phyloP scores from a whole-genome alignment of 2,797 vertebrate genomes.

The Microctenopoma steveboyesi region DNA sequence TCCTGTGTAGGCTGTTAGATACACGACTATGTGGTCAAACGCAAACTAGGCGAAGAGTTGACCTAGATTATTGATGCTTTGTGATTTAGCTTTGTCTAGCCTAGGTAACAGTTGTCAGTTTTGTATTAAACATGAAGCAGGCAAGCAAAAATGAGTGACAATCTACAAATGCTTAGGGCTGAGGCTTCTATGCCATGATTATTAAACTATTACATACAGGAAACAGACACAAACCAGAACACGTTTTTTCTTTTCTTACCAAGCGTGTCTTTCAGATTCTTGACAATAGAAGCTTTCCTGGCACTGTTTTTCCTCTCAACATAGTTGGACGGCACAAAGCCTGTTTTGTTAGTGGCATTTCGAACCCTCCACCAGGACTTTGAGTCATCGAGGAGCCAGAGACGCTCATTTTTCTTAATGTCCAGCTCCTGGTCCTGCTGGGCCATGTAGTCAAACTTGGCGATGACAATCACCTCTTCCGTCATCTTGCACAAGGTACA shows the following conservation, averaged over 20 bases:
- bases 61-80: conserved; percentile 22
- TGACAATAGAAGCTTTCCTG: conserved; percentile 92
- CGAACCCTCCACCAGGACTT: conserved; percentile 95
- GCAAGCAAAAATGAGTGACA: not conserved
- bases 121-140: conserved; percentile 4
- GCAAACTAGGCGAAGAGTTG: conserved; percentile 6
- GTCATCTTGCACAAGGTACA: conserved; percentile 87
- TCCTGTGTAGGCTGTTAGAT: conserved; percentile 35
- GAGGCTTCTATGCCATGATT: not conserved
- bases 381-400: conserved; percentile 92
- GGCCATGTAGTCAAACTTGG: conserved; percentile 95
- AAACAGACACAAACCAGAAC: not conserved
- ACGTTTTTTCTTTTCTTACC: conserved; percentile 75
- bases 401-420: conserved; percentile 94
- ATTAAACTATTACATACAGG: conserved; percentile 11
- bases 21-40: conserved; percentile 51
- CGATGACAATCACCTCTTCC: conserved; percentile 94
- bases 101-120: not conserved
- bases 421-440: conserved; percentile 96
- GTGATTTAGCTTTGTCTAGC: not conserved
- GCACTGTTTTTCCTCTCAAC: conserved; percentile 94
- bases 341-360: conserved; percentile 92
- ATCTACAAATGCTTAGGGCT: conserved; percentile 30
- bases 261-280: conserved; percentile 93
- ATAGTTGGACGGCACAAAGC: conserved; percentile 94